Evolutionary conservation across 2,888 invertebrate genomes (phyloP).

Genomic region (Xestia ashworthii): DNA sequence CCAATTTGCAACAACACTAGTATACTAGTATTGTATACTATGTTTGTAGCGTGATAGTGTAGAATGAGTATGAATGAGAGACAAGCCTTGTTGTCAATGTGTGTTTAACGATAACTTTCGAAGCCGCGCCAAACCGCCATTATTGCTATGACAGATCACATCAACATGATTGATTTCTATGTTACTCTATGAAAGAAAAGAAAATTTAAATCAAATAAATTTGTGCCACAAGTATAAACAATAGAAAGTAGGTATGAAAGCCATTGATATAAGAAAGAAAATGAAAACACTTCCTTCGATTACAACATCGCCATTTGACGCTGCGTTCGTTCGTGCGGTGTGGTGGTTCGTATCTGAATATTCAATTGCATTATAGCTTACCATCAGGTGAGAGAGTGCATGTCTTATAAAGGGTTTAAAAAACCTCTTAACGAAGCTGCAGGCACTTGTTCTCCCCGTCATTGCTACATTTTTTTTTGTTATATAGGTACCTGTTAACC

Average conservation of each 20-base stretch:
- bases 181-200: background rate
- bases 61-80: constrained; percentile 3
- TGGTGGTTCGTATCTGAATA: too few relatives aligned
- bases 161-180: background rate
- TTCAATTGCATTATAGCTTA: background rate
- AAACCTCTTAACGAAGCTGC: too few relatives aligned
- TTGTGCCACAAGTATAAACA: background rate
- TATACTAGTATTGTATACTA: constrained; percentile 18
- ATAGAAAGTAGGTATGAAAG: background rate
- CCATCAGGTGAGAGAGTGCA: background rate
- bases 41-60: background rate
- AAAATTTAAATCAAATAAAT: background rate
- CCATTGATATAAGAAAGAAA: background rate
- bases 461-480: too few relatives aligned
- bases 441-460: too few relatives aligned
- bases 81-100: background rate
- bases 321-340: too few relatives aligned
- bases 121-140: background rate
- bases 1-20: constrained; percentile 51
- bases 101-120: too few relatives aligned
- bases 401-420: too few relatives aligned
- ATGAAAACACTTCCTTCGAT: background rate
- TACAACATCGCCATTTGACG: background rate
- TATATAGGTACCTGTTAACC: too few relatives aligned
- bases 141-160: background rate